Conservation (phyloP, 2,888 invertebrate species). For the Schrankia costaestrigalis region DNA sequence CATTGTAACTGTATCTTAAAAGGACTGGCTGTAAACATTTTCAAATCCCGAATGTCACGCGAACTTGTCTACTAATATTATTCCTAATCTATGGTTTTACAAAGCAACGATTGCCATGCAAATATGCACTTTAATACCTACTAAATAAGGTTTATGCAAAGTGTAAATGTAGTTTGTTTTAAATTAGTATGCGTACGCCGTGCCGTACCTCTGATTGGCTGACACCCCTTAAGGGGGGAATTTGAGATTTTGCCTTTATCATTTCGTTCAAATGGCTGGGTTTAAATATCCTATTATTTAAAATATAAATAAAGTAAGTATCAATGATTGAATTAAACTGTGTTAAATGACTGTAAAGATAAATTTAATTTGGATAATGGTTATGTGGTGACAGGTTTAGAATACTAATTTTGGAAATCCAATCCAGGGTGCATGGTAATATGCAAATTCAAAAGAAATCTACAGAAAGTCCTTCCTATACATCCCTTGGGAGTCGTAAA, state of each 20-base stretch:
- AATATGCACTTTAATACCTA: slow-evolving; percentile 17
- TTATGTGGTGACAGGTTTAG: too few relatives aligned
- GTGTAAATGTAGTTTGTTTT: slow-evolving; percentile 15
- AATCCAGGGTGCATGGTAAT: too few relatives aligned
- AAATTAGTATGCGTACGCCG: slow-evolving; percentile 63
- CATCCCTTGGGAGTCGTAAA: too few relatives aligned
- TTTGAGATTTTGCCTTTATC: slow-evolving; percentile 63
- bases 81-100: slow-evolving; percentile 20
- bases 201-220: slow-evolving; percentile 65
- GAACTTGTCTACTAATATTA: slow-evolving; percentile 19
- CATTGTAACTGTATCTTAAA: slow-evolving; percentile 23
- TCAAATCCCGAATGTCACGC: slow-evolving; percentile 22
- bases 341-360: slow-evolving; percentile 8
- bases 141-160: slow-evolving; percentile 13
- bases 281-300: slow-evolving; percentile 48
- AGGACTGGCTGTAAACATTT: slow-evolving; percentile 20
- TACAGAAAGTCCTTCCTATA: too few relatives aligned
- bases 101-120: neutral
- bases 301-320: slow-evolving; percentile 34
- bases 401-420: too few relatives aligned
- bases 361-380: slow-evolving; percentile 2
- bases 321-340: too few relatives aligned
- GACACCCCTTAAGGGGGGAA: slow-evolving; percentile 44
- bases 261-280: slow-evolving; percentile 57
- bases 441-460: too few relatives aligned